Conservation (phyloP, 2,888 invertebrate genomes). For the Theretra japonica region DNA sequence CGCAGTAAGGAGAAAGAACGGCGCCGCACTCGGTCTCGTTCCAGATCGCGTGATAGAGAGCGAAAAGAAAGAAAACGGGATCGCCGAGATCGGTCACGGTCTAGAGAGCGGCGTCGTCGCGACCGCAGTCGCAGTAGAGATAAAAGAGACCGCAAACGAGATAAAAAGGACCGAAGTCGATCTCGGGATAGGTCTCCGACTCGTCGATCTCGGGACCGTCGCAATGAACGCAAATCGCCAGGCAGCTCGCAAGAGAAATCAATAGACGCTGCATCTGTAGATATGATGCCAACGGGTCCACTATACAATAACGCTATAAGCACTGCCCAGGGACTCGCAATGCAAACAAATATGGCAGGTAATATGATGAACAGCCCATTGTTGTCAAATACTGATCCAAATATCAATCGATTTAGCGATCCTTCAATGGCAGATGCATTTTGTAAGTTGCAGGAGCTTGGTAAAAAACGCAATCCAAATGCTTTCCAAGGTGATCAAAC, state of each 20-base stretch:
- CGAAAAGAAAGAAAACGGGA: conserved; percentile 77
- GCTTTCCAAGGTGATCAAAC: conserved; percentile 78
- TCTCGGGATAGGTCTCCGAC: conserved; percentile 81
- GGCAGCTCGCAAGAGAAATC: conserved; percentile 63
- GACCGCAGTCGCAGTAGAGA: conserved; percentile 86
- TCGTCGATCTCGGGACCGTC: conserved; percentile 81
- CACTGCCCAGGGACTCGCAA: conserved; percentile 39
- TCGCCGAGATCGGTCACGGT: conserved; percentile 81
- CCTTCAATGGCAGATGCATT: conserved; percentile 65
- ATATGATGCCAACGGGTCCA: conserved; percentile 38
- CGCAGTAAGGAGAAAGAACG: conserved; percentile 66
- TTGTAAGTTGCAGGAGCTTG: conserved; percentile 75
- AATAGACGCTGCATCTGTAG: conserved; percentile 41
- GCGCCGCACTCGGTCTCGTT: conserved; percentile 64
- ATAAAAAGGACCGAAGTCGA: conserved; percentile 82
- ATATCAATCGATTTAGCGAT: conserved; percentile 60
- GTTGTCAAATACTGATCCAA: conserved; percentile 41
- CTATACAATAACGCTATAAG: conserved; percentile 43
- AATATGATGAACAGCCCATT: conserved; percentile 49
- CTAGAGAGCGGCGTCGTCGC: conserved; percentile 84
- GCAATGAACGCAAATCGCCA: conserved; percentile 73
- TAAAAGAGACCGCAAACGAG: conserved; percentile 75
- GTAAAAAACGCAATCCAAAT: conserved; percentile 85
- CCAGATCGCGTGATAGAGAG: conserved; percentile 69
- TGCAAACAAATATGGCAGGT: conserved; percentile 45